Conservation (phyloP, 35 echinoderm and acorn worm genomes). For the Holothuria glaberrima region DNA sequence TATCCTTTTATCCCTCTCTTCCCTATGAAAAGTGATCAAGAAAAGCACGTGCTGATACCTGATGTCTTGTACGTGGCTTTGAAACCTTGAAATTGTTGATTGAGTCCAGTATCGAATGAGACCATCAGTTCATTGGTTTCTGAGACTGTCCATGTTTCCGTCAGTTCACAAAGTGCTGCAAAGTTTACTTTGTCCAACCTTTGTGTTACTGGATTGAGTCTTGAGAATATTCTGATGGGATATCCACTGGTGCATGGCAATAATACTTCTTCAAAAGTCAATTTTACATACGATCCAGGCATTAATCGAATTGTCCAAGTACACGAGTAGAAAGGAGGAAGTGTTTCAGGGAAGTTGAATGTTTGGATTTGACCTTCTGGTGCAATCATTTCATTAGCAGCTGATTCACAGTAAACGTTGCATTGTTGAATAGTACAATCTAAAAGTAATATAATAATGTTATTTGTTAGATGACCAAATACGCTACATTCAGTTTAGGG, state of each 20-base stretch:
- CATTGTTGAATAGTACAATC: slow-evolving; percentile 15
- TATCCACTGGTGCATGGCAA: background rate
- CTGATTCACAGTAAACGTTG: slow-evolving; percentile 22
- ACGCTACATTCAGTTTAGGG: too few species aligned
- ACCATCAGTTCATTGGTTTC: background rate
- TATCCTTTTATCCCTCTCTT: too few species aligned
- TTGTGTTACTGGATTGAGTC: background rate
- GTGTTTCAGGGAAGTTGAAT: slow-evolving; percentile 25
- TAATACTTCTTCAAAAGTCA: background rate
- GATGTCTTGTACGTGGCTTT: background rate
- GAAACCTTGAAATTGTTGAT: background rate
- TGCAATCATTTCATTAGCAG: background rate
- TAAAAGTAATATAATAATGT: background rate
- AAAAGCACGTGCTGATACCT: background rate
- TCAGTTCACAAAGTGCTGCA: background rate
- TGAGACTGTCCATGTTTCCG: background rate
- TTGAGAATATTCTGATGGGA: background rate
- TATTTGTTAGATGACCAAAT: too few species aligned
- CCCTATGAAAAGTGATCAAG: too few species aligned
- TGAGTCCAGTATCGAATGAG: background rate
- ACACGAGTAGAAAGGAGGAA: slow-evolving; percentile 17
- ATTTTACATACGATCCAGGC: background rate
- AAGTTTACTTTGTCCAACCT: background rate
- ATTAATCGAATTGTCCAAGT: background rate
- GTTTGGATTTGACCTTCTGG: slow-evolving; percentile 9